phyloP scores from a whole-genome alignment of 2,113 vertebrate genomes.

The Anser cygnoides region DNA sequence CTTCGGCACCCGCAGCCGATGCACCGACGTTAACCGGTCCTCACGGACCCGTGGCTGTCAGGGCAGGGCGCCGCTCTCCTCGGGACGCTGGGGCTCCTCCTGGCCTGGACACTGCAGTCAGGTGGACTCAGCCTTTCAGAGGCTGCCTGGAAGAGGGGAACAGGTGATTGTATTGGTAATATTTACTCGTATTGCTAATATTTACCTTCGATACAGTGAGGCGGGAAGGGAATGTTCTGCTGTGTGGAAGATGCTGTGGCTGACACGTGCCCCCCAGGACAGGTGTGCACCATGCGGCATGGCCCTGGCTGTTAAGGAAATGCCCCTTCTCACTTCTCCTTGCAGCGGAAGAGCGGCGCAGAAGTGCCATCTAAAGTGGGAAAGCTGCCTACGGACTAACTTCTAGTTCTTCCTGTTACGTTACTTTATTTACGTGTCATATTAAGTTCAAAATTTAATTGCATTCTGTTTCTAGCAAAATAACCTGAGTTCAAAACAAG shows the following conservation, averaged over 20 bases:
- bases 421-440: not conserved
- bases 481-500: no score
- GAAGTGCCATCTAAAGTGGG: not conserved
- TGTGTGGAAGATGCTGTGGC: not conserved
- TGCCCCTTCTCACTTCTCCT: not conserved
- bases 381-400: no score
- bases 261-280: not conserved
- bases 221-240: no score
- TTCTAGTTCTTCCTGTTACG: not conserved
- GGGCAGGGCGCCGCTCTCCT: no score
- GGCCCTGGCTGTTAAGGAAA: not conserved
- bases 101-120: rapidly evolving
- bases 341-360: rapidly evolving
- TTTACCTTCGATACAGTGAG: rapidly evolving
- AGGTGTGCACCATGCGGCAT: no score
- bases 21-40: rapidly evolving
- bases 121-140: not conserved
- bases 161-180: no score
- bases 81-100: not conserved
- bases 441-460: not conserved
- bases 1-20: not conserved
- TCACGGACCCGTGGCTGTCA: rapidly evolving
- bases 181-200: not conserved
- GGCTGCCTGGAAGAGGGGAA: no score
- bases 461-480: not conserved